Percentiles rank a stretch among this genome's conserved stretches.
phyloP scores from a whole-genome alignment of 2,797 vertebrate genomes.

The Cyprinodon diabolis region DNA sequence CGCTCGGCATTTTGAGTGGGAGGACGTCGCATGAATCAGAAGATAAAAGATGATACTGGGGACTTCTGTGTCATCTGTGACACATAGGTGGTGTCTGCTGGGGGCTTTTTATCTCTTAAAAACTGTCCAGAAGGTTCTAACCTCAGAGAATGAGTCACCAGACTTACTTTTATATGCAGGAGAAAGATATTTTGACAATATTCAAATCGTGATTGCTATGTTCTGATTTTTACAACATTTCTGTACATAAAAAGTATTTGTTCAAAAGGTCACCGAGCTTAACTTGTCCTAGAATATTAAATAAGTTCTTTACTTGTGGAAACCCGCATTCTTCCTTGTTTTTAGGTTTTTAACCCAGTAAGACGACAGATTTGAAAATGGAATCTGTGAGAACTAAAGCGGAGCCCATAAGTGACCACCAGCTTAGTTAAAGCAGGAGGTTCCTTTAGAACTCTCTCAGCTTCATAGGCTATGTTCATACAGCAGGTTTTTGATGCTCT shows the following conservation, averaged over 20 bases:
- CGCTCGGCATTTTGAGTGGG: slow-evolving; percentile 41
- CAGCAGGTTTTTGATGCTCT: too few species aligned
- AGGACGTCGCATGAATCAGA: slow-evolving; percentile 51
- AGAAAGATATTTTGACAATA: neutral
- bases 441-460: neutral
- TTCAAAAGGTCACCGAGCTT: neutral
- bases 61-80: slow-evolving; percentile 21
- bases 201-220: neutral
- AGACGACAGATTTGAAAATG: neutral
- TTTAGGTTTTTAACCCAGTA: neutral
- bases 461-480: neutral
- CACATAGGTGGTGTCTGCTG: slow-evolving; percentile 9
- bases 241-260: neutral
- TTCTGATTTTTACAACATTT: neutral
- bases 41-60: slow-evolving; percentile 30
- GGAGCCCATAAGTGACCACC: neutral
- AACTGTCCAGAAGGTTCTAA: neutral
- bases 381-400: neutral
- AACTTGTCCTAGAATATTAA: neutral
- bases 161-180: neutral
- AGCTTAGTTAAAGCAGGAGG: too few species aligned
- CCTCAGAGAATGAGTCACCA: neutral
- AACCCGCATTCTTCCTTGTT: neutral
- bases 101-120: neutral
- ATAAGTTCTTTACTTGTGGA: neutral